Evolutionary conservation across 2,797 vertebrate species (phyloP).

Genomic region (Rhinella marina): DNA sequence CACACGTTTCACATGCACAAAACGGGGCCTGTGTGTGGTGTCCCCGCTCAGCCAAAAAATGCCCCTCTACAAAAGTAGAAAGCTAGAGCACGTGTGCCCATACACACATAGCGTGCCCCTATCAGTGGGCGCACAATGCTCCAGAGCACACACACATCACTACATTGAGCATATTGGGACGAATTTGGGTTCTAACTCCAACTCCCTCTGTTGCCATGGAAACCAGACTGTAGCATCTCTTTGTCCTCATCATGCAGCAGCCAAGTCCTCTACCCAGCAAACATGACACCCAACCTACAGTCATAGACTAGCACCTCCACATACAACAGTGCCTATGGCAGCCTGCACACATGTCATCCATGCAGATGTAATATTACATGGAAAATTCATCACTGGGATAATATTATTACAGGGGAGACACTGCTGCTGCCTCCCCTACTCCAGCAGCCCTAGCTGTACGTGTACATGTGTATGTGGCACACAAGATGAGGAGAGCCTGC

Average conservation of each 20-base stretch:
- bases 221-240: conserved; percentile 89
- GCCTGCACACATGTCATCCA: conserved; percentile 8
- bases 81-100: conserved; percentile 7
- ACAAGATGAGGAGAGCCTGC: no score
- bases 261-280: conserved; percentile 69
- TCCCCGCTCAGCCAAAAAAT: conserved; percentile 64
- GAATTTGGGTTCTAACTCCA: conserved; percentile 72
- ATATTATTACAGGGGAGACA: conserved; percentile 11
- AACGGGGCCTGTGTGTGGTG: conserved; percentile 66
- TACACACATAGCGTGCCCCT: neutral
- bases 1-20: conserved; percentile 82
- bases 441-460: conserved; percentile 16
- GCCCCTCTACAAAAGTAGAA: conserved; percentile 57
- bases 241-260: conserved; percentile 79
- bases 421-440: conserved; percentile 17
- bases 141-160: neutral
- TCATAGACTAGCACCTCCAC: neutral
- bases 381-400: conserved; percentile 10
- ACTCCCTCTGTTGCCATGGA: conserved; percentile 90
- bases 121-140: neutral
- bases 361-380: conserved; percentile 20
- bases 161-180: conserved; percentile 73
- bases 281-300: conserved; percentile 54
- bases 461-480: no score
- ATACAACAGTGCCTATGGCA: neutral